Conservation (phyloP, 2,888 invertebrate genomes). For the Rhopalosiphum nymphaeae region DNA sequence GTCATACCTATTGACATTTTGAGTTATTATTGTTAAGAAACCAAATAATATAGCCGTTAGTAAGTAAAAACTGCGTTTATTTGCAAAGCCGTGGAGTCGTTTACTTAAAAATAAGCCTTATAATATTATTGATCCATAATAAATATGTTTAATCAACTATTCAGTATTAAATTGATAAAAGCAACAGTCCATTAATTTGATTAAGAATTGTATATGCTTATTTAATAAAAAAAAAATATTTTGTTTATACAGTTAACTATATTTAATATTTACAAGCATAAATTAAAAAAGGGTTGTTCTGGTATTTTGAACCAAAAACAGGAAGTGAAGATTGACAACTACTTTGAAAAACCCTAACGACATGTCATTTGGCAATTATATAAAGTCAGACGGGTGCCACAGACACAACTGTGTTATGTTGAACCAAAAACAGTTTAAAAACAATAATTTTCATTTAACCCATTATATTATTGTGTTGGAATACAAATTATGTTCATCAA, state of each 20-base stretch:
- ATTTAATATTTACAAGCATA: neutral
- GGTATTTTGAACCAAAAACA: conserved; percentile 52
- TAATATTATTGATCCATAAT: neutral
- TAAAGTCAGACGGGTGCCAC: conserved; percentile 19
- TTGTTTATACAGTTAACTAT: neutral
- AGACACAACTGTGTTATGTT: neutral
- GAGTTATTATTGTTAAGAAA: neutral
- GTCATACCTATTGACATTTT: neutral
- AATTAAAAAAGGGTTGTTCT: conserved; percentile 26
- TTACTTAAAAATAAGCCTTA: neutral
- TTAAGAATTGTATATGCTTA: neutral
- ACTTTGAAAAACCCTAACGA: conserved; percentile 41
- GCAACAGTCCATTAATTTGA: neutral
- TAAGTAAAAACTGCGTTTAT: neutral
- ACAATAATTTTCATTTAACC: conserved; percentile 9
- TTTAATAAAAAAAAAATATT: neutral
- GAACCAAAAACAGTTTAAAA: conserved; percentile 23
- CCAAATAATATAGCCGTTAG: neutral
- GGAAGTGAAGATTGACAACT: conserved; percentile 62
- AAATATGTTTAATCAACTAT: neutral
- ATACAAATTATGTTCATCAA: neutral
- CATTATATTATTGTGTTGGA: neutral
- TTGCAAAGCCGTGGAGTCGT: neutral
- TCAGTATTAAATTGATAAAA: neutral
- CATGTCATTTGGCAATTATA: conserved; percentile 48